Percentiles rank a stretch among this genome's conserved stretches.
Conservation (phyloP, 2,888 invertebrate species). For the Lysandra bellargus region DNA sequence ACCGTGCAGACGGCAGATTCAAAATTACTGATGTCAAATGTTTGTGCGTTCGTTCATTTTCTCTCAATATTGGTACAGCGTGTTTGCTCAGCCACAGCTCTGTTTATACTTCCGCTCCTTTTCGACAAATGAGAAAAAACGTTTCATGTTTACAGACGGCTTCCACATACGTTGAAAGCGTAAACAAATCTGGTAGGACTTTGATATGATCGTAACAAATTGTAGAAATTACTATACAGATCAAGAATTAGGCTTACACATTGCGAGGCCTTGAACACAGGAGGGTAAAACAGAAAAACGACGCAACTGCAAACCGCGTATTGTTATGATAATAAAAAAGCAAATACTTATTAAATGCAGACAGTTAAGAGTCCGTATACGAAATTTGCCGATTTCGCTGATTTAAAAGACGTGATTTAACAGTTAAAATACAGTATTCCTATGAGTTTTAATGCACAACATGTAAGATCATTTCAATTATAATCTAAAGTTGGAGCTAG, state of each 20-base stretch:
- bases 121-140: conserved; percentile 19
- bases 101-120: conserved; percentile 28
- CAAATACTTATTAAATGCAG: too few relatives aligned
- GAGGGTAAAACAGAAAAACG: background rate
- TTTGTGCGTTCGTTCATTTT: conserved; percentile 32
- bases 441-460: too few relatives aligned
- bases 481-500: too few relatives aligned
- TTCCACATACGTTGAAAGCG: background rate
- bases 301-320: too few relatives aligned
- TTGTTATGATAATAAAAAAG: too few relatives aligned
- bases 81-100: conserved; percentile 28
- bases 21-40: conserved; percentile 31
- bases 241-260: background rate
- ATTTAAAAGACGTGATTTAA: too few relatives aligned
- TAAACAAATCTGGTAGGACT: background rate
- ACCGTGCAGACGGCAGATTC: background rate
- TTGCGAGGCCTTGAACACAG: background rate
- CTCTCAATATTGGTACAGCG: conserved; percentile 26
- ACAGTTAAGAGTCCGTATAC: too few relatives aligned
- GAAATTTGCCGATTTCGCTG: too few relatives aligned
- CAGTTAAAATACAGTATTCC: too few relatives aligned
- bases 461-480: too few relatives aligned
- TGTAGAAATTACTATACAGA: background rate
- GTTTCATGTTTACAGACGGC: background rate
- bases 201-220: background rate